Percentiles rank a stretch among this genome's conserved stretches.
These are phyloP conservation scores for Kryptolebias marmoratus DNA, from an alignment of 2,113 vertebrate genomes.

Conservation along the genomic window DNA sequence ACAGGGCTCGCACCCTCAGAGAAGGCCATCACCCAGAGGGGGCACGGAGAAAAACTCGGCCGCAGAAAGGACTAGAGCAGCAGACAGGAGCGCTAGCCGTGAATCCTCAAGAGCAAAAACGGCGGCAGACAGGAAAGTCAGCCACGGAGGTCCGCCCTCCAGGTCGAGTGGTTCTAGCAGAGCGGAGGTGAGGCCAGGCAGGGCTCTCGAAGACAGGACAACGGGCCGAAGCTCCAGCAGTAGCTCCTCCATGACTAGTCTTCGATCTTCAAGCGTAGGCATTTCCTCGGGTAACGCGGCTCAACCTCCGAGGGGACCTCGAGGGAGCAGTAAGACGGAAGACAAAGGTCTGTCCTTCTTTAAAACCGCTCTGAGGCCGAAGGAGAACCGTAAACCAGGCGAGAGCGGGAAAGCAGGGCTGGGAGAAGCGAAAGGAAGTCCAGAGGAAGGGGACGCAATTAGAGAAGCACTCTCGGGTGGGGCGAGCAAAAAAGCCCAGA, in stretches of 20 bases:
- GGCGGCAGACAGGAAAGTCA: slow-evolving; percentile 69
- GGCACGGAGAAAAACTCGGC: slow-evolving; percentile 75
- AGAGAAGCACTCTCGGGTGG: slow-evolving; percentile 54
- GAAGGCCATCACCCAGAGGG: slow-evolving; percentile 72
- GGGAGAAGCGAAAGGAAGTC: slow-evolving; percentile 72
- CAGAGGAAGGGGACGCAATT: slow-evolving; percentile 63
- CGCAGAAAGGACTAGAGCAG: slow-evolving; percentile 72
- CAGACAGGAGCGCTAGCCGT: slow-evolving; percentile 86
- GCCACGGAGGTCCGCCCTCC: slow-evolving; percentile 52
- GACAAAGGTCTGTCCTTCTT: slow-evolving; percentile 97
- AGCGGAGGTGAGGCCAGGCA: slow-evolving; percentile 48
- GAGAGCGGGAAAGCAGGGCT: slow-evolving; percentile 84
- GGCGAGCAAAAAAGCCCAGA: slow-evolving; percentile 73
- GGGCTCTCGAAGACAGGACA: slow-evolving; percentile 53
- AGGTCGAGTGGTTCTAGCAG: slow-evolving; percentile 61
- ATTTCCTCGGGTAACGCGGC: slow-evolving; percentile 40
- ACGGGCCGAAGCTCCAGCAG: slow-evolving; percentile 83
- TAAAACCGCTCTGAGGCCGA: slow-evolving; percentile 93
- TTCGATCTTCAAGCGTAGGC: slow-evolving; percentile 84
- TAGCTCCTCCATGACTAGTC: slow-evolving; percentile 91
- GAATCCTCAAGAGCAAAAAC: slow-evolving; percentile 85
- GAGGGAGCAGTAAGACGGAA: slow-evolving; percentile 91
- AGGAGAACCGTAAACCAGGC: slow-evolving; percentile 87
- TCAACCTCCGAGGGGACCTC: slow-evolving; percentile 64
- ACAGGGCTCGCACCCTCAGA: slow-evolving; percentile 74